Evolutionary conservation across 2,797 vertebrate species (phyloP).

Genomic region (Nyctalus aviator): DNA sequence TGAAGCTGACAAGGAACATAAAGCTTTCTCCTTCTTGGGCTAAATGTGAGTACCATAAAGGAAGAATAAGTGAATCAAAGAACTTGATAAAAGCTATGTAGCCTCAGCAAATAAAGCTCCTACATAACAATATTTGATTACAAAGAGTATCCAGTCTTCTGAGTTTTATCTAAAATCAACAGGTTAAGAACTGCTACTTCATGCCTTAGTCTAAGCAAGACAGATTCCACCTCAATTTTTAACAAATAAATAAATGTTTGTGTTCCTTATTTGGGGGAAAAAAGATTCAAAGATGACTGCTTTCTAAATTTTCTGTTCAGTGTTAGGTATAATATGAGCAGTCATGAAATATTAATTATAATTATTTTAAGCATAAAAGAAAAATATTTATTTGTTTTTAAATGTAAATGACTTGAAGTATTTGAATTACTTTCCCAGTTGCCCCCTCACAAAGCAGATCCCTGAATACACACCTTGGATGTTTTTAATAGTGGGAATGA

Average conservation of each 20-base stretch:
- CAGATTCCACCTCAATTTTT: slow-evolving; percentile 11
- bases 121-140: background rate
- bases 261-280: background rate
- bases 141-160: background rate
- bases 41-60: background rate
- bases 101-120: background rate
- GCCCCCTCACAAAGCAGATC: background rate
- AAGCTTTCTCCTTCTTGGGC: background rate
- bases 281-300: background rate
- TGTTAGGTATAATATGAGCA: background rate
- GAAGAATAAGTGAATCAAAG: background rate
- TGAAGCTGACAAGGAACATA: background rate
- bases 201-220: background rate
- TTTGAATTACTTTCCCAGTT: background rate
- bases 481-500: slow-evolving; percentile 76
- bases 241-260: background rate
- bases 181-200: background rate
- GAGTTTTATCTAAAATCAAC: background rate
- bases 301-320: slow-evolving; percentile 51
- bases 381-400: slow-evolving; percentile 54
- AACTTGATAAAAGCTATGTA: background rate
- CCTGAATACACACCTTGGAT: background rate
- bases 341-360: background rate
- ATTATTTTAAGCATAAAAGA: background rate
- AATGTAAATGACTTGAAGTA: background rate